Base-by-base conservation (phyloP, 2,888 invertebrate genomes). In the Prionchulus punctatus region DNA sequence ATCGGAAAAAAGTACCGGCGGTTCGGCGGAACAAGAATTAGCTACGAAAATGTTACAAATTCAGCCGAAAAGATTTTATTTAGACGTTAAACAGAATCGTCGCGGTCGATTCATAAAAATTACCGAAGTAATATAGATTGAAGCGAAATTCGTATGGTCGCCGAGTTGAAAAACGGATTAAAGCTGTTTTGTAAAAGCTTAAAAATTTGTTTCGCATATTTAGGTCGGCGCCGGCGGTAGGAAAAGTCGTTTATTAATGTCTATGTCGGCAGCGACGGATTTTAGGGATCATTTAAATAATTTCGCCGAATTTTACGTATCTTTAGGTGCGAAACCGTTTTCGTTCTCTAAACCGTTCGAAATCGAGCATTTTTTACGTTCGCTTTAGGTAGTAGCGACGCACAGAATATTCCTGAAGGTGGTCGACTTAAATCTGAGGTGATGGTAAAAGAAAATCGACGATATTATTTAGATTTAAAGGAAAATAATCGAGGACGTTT, bases 101-200 rank as follows among this genome's bases (percentile, higher is more conserved):
- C 83, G 96, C 68, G 98, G 98, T 60, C 80, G 94, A 68, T 98
- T 96, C 77, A 91, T 98, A 73, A 98, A 98, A 82, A 91, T 98
- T 65, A 96, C 96, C 59, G 96, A 98, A 85, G 94, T 94, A 74
- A 76, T n/a, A n/a, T n/a, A n/a, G n/a, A n/a, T n/a, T n/a, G n/a
- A n/a, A n/a, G n/a, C n/a, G n/a, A n/a, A n/a, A n/a, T n/a, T n/a
- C n/a, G n/a, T n/a, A n/a, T n/a, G n/a, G n/a, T n/a, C n/a, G n/a
- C n/a, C n/a, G n/a, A n/a, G n/a, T n/a, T n/a, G n/a, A n/a, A n/a
- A n/a, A n/a, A n/a, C n/a, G n/a, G n/a, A n/a, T n/a, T n/a, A n/a
- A n/a, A n/a, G n/a, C n/a, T n/a, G n/a, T n/a, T n/a, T n/a, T n/a
- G n/a, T n/a, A n/a, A n/a, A n/a, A n/a, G n/a, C n/a, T n/a, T n/a